Conservation (phyloP, 2,888 invertebrate genomes). For the Herminia tarsipennalis region DNA sequence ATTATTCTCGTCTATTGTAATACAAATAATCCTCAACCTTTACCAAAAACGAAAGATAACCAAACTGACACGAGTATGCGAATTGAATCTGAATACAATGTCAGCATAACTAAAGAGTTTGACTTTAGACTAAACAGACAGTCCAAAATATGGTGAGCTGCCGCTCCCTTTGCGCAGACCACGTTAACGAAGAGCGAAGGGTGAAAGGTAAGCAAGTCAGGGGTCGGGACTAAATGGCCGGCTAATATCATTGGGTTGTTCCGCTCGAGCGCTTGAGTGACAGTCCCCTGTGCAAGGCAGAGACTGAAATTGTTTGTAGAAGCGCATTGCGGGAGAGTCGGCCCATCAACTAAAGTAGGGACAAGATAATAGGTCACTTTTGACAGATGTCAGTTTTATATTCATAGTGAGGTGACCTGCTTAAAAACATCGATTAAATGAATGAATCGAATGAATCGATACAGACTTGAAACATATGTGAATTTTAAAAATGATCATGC, state of each 20-base stretch:
- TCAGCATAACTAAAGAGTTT: conserved; percentile 74
- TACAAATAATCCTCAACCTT: conserved; percentile 37
- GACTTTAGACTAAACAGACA: conserved; percentile 62
- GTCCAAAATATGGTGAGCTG: conserved; percentile 49
- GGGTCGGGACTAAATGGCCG: conserved; percentile 62
- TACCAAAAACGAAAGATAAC: conserved; percentile 57
- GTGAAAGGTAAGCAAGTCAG: conserved; percentile 43
- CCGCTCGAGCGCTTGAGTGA: conserved; percentile 76
- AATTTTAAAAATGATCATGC: no score
- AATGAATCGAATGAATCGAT: no score
- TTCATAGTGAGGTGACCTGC: no score
- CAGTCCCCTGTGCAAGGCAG: conserved; percentile 75
- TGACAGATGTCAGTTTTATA: no score
- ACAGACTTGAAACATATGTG: no score
- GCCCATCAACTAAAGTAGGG: conserved; percentile 49
- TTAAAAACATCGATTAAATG: no score
- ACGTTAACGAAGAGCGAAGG: conserved; percentile 35
- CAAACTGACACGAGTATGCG: conserved; percentile 58
- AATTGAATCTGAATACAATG: conserved; percentile 73
- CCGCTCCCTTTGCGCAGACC: conserved; percentile 35
- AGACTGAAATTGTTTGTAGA: conserved; percentile 68
- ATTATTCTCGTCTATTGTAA: conserved; percentile 37
- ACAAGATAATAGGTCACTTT: no score
- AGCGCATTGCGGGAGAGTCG: conserved; percentile 61
- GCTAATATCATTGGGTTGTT: conserved; percentile 74